Percentiles rank a stretch among this genome's conserved stretches.
These are phyloP conservation scores for Plecotus auritus DNA, from an alignment of 2,113 vertebrate species.

Conservation along the genomic window DNA sequence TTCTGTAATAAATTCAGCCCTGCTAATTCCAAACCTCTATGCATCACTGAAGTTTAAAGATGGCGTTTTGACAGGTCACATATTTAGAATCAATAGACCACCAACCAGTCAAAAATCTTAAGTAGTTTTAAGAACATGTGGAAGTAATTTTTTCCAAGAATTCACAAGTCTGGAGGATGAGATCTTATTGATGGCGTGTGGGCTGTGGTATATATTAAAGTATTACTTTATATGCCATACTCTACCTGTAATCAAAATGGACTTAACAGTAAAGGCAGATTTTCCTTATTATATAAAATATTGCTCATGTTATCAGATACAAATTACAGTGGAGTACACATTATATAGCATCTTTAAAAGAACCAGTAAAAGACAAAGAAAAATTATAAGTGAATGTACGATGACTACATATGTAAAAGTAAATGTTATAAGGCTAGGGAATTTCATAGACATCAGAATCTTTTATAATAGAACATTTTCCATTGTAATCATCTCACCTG, in stretches of 20 bases:
- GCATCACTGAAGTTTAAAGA: constrained; percentile 73
- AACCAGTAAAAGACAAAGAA: neutral
- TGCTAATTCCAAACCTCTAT: constrained; percentile 62
- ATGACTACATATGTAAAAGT: neutral
- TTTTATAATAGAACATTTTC: neutral
- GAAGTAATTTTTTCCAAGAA: constrained; percentile 72
- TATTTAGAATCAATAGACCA: constrained; percentile 72
- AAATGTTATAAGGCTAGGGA: neutral
- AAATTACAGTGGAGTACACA: neutral
- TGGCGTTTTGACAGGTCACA: constrained; percentile 72
- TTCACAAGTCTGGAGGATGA: constrained; percentile 70
- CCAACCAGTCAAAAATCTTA: constrained; percentile 72
- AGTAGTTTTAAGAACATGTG: constrained; percentile 68
- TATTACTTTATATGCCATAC: constrained; percentile 44
- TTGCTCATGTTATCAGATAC: neutral
- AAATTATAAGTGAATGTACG: neutral
- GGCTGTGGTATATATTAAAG: constrained; percentile 54
- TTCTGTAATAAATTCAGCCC: constrained; percentile 72
- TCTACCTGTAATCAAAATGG: constrained; percentile 55
- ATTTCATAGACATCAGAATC: neutral
- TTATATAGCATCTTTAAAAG: neutral
- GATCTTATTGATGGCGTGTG: constrained; percentile 63
- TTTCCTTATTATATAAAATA: constrained; percentile 25
- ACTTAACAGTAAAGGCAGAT: constrained; percentile 43
- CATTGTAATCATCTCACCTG: neutral